Evolutionary conservation across 2,113 vertebrate species (phyloP).

Genomic region (Phainopepla nitens): DNA sequence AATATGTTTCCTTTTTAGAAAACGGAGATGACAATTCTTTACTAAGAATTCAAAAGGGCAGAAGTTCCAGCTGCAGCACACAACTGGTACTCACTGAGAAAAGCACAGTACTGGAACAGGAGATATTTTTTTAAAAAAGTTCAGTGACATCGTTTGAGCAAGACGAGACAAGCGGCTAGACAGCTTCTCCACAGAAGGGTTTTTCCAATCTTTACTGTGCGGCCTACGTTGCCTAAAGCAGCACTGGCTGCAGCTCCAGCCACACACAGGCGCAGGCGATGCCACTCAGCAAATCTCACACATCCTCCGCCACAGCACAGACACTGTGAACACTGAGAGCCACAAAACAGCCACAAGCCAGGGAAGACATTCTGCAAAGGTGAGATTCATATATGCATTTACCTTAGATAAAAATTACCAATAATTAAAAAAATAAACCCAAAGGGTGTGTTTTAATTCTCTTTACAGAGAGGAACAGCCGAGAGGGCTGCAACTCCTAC

Average conservation of each 20-base stretch:
- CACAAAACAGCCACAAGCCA: not conserved
- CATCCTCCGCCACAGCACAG: not conserved
- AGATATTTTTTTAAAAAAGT: not conserved
- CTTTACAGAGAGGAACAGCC: not conserved
- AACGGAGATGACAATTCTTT: not conserved
- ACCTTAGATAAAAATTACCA: not conserved
- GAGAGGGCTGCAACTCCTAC: not conserved
- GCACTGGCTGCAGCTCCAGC: not conserved
- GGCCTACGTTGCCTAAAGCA: not conserved
- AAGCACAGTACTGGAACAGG: not conserved
- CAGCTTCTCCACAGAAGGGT: not conserved
- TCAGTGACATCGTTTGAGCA: not conserved
- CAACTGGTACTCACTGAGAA: not conserved
- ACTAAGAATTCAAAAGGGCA: not conserved
- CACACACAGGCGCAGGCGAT: fast-evolving
- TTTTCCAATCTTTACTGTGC: not conserved
- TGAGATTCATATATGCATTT: not conserved
- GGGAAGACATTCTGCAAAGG: not conserved
- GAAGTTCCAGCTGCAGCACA: not conserved
- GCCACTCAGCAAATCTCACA: not conserved
- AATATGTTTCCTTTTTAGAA: not conserved
- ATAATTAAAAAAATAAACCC: not conserved
- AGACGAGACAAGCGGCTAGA: not conserved
- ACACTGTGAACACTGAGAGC: not conserved
- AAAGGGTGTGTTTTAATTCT: not conserved